Evolutionary conservation across 2,113 vertebrate genomes (phyloP).

Genomic region (Phoenicopterus ruber): DNA sequence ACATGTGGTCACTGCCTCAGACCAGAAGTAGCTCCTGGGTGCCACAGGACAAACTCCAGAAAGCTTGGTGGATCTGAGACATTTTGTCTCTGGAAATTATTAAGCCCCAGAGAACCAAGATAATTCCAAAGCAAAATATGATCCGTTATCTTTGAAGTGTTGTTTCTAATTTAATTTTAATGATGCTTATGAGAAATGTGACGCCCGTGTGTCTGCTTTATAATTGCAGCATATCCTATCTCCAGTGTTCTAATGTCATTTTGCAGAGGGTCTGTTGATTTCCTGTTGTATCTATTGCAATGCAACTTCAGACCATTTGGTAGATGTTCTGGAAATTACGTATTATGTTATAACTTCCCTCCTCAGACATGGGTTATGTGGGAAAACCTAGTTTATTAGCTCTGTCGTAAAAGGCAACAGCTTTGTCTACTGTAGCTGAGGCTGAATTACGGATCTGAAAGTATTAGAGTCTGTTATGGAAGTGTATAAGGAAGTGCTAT

Average conservation of each 20-base stretch:
- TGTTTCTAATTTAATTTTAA: constrained; percentile 52
- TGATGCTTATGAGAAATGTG: constrained; percentile 29
- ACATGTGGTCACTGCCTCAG: background rate
- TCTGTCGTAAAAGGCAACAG: background rate
- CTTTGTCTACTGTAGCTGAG: background rate
- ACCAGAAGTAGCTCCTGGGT: background rate
- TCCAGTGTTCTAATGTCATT: background rate
- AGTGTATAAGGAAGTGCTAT: background rate
- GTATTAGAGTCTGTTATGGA: background rate
- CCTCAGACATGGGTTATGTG: background rate
- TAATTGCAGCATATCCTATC: background rate
- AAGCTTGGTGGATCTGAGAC: background rate
- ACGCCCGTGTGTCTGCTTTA: background rate
- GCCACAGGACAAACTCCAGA: background rate
- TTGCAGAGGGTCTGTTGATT: background rate
- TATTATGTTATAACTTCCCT: background rate
- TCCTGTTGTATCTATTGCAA: background rate
- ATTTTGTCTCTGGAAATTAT: background rate
- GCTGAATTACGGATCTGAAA: background rate
- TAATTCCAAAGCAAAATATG: constrained; percentile 6
- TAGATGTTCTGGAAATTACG: constrained; percentile 4
- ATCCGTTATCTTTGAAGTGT: background rate
- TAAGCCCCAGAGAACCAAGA: constrained; percentile 5
- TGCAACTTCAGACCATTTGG: background rate
- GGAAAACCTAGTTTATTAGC: background rate